Evolutionary conservation across 2,888 invertebrate species (phyloP).

Genomic region (Diadegma fenestrale): DNA sequence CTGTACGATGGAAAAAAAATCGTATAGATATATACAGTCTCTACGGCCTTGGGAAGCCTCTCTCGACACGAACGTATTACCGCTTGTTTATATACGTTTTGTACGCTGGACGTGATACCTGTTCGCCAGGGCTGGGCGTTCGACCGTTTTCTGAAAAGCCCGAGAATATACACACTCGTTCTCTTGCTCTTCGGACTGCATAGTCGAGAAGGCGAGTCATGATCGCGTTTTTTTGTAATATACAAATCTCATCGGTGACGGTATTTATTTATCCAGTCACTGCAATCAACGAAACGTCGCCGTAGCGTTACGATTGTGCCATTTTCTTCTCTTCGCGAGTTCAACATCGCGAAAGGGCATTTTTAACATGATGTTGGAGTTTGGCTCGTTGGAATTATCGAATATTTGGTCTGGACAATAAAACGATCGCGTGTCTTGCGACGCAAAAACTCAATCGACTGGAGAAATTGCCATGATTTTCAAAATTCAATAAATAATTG

Average conservation of each 20-base stretch:
- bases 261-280: not conserved
- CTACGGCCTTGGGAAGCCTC: constrained; percentile 62
- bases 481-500: too few relatives aligned
- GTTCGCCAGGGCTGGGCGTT: constrained; percentile 30
- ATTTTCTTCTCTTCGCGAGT: not conserved
- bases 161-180: not conserved
- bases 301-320: not conserved
- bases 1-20: constrained; percentile 34
- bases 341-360: not conserved
- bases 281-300: not conserved
- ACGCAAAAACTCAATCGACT: too few relatives aligned
- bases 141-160: constrained; percentile 55
- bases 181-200: not conserved
- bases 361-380: too few relatives aligned
- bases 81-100: constrained; percentile 16
- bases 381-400: too few relatives aligned
- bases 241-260: not conserved
- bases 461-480: too few relatives aligned
- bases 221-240: not conserved
- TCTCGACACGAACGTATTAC: constrained; percentile 52
- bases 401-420: too few relatives aligned
- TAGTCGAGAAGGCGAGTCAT: constrained; percentile 30
- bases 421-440: too few relatives aligned
- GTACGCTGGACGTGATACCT: not conserved
- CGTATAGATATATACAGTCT: constrained; percentile 33